Base-by-base conservation (phyloP, 2,113 vertebrate species). In the Oreotrochilus melanogaster region DNA sequence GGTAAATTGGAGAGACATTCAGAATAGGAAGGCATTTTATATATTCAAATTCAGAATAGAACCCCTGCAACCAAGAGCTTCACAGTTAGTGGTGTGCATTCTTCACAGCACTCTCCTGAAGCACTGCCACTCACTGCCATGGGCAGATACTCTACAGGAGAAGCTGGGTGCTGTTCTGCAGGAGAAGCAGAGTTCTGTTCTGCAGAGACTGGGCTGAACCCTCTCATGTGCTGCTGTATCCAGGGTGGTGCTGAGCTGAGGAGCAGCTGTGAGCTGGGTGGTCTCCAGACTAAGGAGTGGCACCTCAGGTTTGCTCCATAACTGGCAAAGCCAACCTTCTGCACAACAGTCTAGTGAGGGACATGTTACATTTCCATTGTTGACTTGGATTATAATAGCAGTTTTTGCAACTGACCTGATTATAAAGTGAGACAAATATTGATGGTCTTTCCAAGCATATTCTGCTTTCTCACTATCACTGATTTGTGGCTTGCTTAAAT, bases 1-100 rank as follows among this genome's bases (percentile, higher is more conserved):
- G 95, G 95, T 93, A 95, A 96, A 94, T 92, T 61, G 72, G 94
- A 92, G 71, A 86, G 80, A 70, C 72, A 65, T 91, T 93, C 7
- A 48, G 75, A 96, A 60, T 64, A 75, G 33, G 33, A 92, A 67
- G 53, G 35, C 7, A 25, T 47, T 72, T 48, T 7, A 23, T 70
- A 2, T 54, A 39, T 89, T 85, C 76, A 18, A 90, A 67, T 57
- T 66, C 60, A 51, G 62, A 53, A 83, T 11, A 78, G 81, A 67
- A 69, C 73, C 35, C 33, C 33, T 73, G 9, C 60, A 78, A 4
- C 31, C 28, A 66, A 51, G 47, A 66, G 48, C 25, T 24, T 58
- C 66, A 7, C 18, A 31, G 61, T 31, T 60, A 7, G 3, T 1
- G 7, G 60, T 47, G 42, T 1, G 1, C 0, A 1, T 50, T 62